These are phyloP conservation scores for Gymnothorax javanicus DNA, from an alignment of 2,797 vertebrate genomes.

Conservation along the genomic window DNA sequence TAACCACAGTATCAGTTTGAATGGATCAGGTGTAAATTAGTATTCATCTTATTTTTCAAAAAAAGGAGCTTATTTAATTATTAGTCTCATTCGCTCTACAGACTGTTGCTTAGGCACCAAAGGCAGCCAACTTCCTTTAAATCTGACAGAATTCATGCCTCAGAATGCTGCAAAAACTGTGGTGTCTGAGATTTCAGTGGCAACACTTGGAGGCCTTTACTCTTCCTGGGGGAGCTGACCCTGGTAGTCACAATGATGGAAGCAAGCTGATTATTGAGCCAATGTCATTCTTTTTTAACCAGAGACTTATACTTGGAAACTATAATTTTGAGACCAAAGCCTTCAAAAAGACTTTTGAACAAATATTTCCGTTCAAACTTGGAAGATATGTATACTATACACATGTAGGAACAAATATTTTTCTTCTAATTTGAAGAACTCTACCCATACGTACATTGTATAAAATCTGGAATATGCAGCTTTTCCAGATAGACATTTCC, in stretches of 20 bases:
- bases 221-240: constrained; percentile 39
- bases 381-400: constrained; percentile 47
- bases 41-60: constrained; percentile 9
- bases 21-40: neutral
- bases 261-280: constrained; percentile 9
- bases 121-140: neutral
- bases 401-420: constrained; percentile 51
- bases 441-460: constrained; percentile 67
- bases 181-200: constrained; percentile 11
- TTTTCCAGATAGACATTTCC: constrained; percentile 63
- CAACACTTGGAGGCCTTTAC: constrained; percentile 44
- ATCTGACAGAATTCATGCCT: neutral
- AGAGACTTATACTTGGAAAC: constrained; percentile 24
- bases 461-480: constrained; percentile 69
- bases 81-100: neutral
- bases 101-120: neutral
- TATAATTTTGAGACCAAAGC: constrained; percentile 30
- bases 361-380: constrained; percentile 63
- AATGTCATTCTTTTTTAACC: constrained; percentile 10
- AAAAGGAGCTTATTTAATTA: neutral
- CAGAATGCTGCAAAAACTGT: constrained; percentile 1
- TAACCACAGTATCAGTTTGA: neutral
- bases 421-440: constrained; percentile 61
- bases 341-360: constrained; percentile 30
- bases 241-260: neutral